Evolutionary conservation across 37 sponge, comb jelly and placozoan genomes (phyloP).

Genomic region (Petrosia ficiformis): DNA sequence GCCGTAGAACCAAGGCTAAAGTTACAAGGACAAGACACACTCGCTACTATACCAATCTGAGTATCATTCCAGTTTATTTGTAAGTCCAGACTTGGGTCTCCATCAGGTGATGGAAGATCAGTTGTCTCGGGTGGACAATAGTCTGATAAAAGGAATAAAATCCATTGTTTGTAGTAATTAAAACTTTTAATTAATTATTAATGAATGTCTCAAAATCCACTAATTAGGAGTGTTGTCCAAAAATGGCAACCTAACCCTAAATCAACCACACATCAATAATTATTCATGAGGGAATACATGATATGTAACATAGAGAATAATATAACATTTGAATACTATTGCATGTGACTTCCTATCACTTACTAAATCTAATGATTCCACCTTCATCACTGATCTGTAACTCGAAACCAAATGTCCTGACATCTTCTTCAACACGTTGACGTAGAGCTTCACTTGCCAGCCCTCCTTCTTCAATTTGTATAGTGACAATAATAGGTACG

Average conservation of each 20-base stretch:
- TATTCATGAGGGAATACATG: no score
- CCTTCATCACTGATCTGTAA: neutral
- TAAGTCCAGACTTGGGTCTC: slow-evolving; percentile 1
- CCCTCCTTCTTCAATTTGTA: neutral
- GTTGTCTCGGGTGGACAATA: slow-evolving; percentile 23
- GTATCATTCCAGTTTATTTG: slow-evolving; percentile 37
- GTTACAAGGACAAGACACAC: slow-evolving; percentile 41
- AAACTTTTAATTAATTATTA: no score
- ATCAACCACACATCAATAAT: no score
- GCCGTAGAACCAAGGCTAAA: neutral
- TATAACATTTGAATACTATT: no score
- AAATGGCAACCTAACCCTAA: no score
- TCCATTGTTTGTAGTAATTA: no score
- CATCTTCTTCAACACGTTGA: neutral
- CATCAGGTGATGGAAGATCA: neutral
- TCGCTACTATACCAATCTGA: slow-evolving; percentile 18
- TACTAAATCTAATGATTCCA: neutral
- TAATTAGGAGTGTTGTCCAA: no score
- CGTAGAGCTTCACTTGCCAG: neutral
- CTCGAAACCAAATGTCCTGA: neutral
- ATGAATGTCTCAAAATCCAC: no score
- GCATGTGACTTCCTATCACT: no score
- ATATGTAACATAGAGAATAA: neutral
- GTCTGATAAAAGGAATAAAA: slow-evolving; percentile 6
- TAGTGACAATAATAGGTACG: neutral